Base-by-base conservation (phyloP, 2,113 vertebrate genomes). In the Pelusios castaneus region DNA sequence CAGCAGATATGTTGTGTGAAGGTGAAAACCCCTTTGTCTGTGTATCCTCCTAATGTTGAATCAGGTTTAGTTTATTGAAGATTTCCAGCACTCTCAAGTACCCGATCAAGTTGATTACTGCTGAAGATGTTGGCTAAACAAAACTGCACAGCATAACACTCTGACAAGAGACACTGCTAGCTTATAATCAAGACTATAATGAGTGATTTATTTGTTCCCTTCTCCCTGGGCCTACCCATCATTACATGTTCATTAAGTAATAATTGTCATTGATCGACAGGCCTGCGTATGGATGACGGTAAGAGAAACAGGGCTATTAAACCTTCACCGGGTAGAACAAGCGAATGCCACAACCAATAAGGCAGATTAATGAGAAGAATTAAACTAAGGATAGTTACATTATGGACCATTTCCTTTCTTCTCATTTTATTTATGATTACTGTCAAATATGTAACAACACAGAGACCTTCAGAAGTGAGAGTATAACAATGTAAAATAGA, bases 231-330 rank as follows among this genome's bases (percentile, higher is more conserved):
- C 95, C 96, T 96, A 85, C 55, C 96, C 89, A 89, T 98, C 97
- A 93, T 98, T 98, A 98, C 82, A 70, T 98, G 97, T 98, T 99
- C 98, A 98, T 98, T 98, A 98, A 97, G 97, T 89, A 96, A 97
- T 97, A 98, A 98, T 97, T 98, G 98, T 95, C 98, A 98, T 98
- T 98, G 98, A 98, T 98, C 92, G 96, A 97, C 97, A 98, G 90
- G 89, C 97, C 94, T 90, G 83, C 84, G 92, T 94, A 94, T 95
- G 95, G 96, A 83, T 97, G 97, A 95, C 89, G 94, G 92, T 96
- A 94, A 95, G 70, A 97, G 97, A 96, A 98, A 75, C 93, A 94
- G 96, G 97, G 77, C 91, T 95, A 83, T 96, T 97, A 95, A 96
- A 95, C 93, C 95, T 96, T 97, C 97, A 94, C 92, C 95, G 97